Percentiles rank a stretch among this genome's conserved stretches.
phyloP scores from a whole-genome alignment of 2,888 invertebrate genomes.

The Yponomeuta cagnagella region DNA sequence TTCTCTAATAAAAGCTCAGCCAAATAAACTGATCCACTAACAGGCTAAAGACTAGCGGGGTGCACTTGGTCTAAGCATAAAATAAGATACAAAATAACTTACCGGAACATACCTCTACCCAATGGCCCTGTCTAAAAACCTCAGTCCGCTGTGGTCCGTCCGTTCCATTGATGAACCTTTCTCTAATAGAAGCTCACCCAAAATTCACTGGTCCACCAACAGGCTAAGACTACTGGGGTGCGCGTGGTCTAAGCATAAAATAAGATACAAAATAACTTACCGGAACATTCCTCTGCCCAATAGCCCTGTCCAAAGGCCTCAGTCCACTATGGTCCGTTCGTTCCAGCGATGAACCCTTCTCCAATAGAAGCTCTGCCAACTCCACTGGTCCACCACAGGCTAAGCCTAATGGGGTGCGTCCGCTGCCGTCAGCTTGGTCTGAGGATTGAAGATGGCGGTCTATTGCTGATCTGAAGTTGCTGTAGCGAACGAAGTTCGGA shows the following conservation, averaged over 20 bases:
- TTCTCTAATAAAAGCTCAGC: slow-evolving; percentile 90
- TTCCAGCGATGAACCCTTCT: slow-evolving; percentile 92
- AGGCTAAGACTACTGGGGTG: slow-evolving; percentile 93
- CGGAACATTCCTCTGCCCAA: slow-evolving; percentile 91
- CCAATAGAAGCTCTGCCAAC: slow-evolving; percentile 87
- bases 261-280: slow-evolving; percentile 35
- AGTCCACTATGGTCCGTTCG: slow-evolving; percentile 94
- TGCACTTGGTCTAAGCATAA: slow-evolving; percentile 52
- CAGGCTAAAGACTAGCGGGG: slow-evolving; percentile 91
- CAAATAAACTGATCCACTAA: slow-evolving; percentile 78
- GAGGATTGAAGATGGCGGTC: slow-evolving; percentile 8
- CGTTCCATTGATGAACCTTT: slow-evolving; percentile 93
- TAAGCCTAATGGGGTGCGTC: slow-evolving; percentile 93
- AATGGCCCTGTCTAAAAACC: slow-evolving; percentile 85
- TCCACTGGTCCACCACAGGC: slow-evolving; percentile 83
- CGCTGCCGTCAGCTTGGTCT: slow-evolving; percentile 87
- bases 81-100: slow-evolving; percentile 26
- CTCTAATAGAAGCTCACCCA: slow-evolving; percentile 89
- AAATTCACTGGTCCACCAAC: slow-evolving; percentile 78
- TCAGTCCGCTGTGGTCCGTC: slow-evolving; percentile 91
- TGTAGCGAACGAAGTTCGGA: too few species aligned
- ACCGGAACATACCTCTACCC: slow-evolving; percentile 89
- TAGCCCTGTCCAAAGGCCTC: slow-evolving; percentile 93
- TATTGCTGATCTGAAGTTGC: too few species aligned
- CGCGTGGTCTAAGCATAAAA: slow-evolving; percentile 37